Evolutionary conservation across 2,797 vertebrate genomes (phyloP).

Genomic region (Luscinia luscinia): DNA sequence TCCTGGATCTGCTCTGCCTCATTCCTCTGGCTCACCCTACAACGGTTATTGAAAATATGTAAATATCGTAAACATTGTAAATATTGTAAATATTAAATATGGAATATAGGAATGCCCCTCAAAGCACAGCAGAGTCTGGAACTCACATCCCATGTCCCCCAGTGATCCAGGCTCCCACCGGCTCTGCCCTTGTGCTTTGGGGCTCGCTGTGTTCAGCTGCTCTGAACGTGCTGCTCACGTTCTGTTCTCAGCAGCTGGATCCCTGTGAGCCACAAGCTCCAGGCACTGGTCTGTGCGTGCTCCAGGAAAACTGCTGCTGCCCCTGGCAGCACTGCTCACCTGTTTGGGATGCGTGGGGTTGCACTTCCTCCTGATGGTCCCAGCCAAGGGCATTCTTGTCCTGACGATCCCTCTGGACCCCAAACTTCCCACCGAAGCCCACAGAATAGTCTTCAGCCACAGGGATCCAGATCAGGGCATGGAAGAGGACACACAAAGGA

Average conservation of each 20-base stretch:
- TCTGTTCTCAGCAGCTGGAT: not conserved
- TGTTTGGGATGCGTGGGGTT: constrained; percentile 68
- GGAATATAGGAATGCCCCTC: not conserved
- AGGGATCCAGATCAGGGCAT: not conserved
- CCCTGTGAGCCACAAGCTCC: not conserved
- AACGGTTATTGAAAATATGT: not conserved
- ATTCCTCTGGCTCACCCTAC: not conserved
- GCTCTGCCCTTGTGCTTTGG: not conserved
- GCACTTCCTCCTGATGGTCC: constrained; percentile 69
- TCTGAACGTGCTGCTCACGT: not conserved
- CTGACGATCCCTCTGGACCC: constrained; percentile 86
- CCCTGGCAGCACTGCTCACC: not conserved
- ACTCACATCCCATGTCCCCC: not conserved
- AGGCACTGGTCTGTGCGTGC: not conserved
- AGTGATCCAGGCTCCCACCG: not conserved
- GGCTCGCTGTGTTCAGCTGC: not conserved
- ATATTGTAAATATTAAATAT: no score
- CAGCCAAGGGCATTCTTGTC: constrained; percentile 77
- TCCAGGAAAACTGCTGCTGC: not conserved
- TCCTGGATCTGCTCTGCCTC: not conserved
- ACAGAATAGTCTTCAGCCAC: constrained; percentile 81
- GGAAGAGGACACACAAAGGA: not conserved
- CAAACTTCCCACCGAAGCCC: constrained; percentile 90
- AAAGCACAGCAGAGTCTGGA: not conserved
- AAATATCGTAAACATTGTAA: no score